A percentile compares a stretch with the other conserved stretches of the same genome.
These are phyloP conservation scores for Vireo griseus DNA, from an alignment of 2,797 vertebrate genomes.

Conservation along the genomic window DNA sequence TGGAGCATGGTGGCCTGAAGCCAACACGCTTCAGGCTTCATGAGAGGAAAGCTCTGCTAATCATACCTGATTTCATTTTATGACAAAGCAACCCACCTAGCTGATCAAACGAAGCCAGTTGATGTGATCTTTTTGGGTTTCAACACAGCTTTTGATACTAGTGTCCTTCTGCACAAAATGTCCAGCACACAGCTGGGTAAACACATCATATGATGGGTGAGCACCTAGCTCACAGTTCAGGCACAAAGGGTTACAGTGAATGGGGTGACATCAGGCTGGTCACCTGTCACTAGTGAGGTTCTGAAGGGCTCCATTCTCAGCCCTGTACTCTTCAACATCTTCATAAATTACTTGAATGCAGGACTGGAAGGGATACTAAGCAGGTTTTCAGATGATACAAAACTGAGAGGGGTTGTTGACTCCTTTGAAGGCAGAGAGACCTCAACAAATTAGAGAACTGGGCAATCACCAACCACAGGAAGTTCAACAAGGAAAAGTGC, in stretches of 20 bases:
- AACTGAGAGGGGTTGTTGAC: not conserved
- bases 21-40: no score
- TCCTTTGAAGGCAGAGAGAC: not conserved
- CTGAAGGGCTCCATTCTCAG: not conserved
- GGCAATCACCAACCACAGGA: not conserved
- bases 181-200: not conserved
- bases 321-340: not conserved
- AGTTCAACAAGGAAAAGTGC: not conserved
- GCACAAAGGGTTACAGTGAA: not conserved
- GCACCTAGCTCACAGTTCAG: rapidly evolving
- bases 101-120: not conserved
- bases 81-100: not conserved
- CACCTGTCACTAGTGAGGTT: not conserved
- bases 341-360: not conserved
- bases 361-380: not conserved
- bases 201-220: not conserved
- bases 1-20: not conserved
- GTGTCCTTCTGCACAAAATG: not conserved
- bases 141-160: rapidly evolving
- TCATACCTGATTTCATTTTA: not conserved
- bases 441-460: no score
- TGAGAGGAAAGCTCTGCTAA: not conserved
- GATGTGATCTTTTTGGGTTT: not conserved
- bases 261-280: not conserved
- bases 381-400: not conserved